phyloP scores from a whole-genome alignment of 2,113 vertebrate genomes.

The Macaca nemestrina region DNA sequence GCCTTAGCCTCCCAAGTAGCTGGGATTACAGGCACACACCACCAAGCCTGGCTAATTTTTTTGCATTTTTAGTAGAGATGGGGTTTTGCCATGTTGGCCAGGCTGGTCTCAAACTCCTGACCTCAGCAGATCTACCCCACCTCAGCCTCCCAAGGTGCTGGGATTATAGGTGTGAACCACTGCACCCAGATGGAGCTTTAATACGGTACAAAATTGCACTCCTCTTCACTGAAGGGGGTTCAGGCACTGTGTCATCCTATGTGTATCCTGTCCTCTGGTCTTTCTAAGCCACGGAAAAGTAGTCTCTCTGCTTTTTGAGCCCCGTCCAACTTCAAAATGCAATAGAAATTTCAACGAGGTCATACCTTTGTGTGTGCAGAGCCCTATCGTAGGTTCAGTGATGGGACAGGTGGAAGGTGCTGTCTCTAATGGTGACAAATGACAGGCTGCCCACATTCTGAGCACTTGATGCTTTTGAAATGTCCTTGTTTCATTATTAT shows the following conservation, averaged over 20 bases:
- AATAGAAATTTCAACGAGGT: too few species aligned
- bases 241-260: background rate
- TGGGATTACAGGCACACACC: background rate
- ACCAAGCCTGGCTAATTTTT: background rate
- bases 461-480: fast-evolving
- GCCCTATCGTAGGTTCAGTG: fast-evolving
- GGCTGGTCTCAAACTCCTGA: background rate
- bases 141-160: background rate
- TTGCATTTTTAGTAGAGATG: background rate
- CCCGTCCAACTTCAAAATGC: background rate
- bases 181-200: background rate
- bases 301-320: background rate
- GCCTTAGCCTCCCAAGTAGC: background rate
- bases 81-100: background rate
- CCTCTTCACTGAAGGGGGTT: background rate
- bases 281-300: background rate
- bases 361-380: background rate
- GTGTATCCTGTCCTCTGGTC: background rate
- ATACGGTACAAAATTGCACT: background rate
- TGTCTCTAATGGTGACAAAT: background rate
- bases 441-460: fast-evolving
- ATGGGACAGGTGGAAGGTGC: fast-evolving
- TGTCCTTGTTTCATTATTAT: too few species aligned
- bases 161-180: background rate
- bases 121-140: background rate